A percentile compares a stretch with the other conserved stretches of the same genome.
phyloP scores from a whole-genome alignment of 1,140 invertebrate species.

The Drosophila varians region DNA sequence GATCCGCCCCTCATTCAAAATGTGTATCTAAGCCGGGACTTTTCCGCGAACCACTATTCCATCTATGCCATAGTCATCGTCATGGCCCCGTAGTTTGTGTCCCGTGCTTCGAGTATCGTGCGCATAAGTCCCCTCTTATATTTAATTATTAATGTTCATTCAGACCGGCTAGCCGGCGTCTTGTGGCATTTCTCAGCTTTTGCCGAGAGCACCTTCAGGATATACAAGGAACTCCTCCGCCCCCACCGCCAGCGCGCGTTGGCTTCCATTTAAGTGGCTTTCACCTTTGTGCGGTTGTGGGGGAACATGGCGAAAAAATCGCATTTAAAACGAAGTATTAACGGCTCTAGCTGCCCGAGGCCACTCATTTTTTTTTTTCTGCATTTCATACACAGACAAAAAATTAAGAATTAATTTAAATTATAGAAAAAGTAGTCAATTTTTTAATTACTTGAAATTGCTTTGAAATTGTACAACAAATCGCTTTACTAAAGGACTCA shows the following conservation, averaged over 20 bases:
- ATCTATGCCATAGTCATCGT: constrained; percentile 20
- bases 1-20: constrained; percentile 68
- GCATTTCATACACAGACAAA: not conserved
- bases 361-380: not conserved
- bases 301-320: constrained; percentile 44
- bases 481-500: too few relatives aligned
- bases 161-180: constrained; percentile 45
- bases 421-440: not conserved
- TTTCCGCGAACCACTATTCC: constrained; percentile 57
- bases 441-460: too few relatives aligned
- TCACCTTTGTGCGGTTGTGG: constrained; percentile 40
- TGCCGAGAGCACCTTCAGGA: not conserved
- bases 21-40: constrained; percentile 62
- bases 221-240: not conserved
- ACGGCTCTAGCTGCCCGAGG: constrained; percentile 27
- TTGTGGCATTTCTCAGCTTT: constrained; percentile 56
- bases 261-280: constrained; percentile 62
- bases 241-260: constrained; percentile 11
- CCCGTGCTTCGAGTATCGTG: constrained; percentile 24
- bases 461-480: not conserved
- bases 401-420: not conserved
- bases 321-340: constrained; percentile 58
- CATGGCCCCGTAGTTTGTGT: constrained; percentile 16
- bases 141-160: constrained; percentile 75
- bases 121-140: constrained; percentile 67